These are phyloP conservation scores for Brenthis ino DNA, from an alignment of 2,888 invertebrate species.

Conservation along the genomic window DNA sequence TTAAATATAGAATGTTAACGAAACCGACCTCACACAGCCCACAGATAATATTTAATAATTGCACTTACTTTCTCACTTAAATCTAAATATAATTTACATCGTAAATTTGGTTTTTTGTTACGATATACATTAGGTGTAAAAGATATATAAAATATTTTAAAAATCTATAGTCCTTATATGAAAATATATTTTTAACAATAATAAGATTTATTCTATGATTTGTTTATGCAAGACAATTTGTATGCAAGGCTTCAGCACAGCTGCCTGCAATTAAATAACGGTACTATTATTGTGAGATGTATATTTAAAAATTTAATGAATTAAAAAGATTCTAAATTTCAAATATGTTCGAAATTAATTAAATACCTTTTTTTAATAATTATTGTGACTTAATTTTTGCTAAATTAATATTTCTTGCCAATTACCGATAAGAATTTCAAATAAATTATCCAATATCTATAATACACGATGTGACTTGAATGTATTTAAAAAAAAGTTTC, in stretches of 20 bases:
- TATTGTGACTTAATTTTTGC: too few species aligned
- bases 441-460: too few species aligned
- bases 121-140: slow-evolving; percentile 5
- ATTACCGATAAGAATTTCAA: too few species aligned
- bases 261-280: slow-evolving; percentile 21
- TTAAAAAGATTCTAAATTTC: too few species aligned
- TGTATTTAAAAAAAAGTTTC: too few species aligned
- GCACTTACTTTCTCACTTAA: slow-evolving; percentile 21
- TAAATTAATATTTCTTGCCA: too few species aligned
- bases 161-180: not conserved
- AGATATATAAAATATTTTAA: slow-evolving; percentile 15
- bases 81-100: slow-evolving; percentile 21
- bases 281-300: not conserved
- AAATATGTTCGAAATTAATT: too few species aligned
- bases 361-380: too few species aligned
- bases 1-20: slow-evolving; percentile 10
- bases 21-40: slow-evolving; percentile 24
- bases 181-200: slow-evolving; percentile 14
- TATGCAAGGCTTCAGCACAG: slow-evolving; percentile 21
- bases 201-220: slow-evolving; percentile 16
- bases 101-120: slow-evolving; percentile 19
- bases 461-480: too few species aligned
- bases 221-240: slow-evolving; percentile 1
- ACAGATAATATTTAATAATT: slow-evolving; percentile 18
- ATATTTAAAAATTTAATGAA: not conserved